Base-by-base conservation (phyloP, 2,888 invertebrate genomes). In the Orchesellides sinensis region DNA sequence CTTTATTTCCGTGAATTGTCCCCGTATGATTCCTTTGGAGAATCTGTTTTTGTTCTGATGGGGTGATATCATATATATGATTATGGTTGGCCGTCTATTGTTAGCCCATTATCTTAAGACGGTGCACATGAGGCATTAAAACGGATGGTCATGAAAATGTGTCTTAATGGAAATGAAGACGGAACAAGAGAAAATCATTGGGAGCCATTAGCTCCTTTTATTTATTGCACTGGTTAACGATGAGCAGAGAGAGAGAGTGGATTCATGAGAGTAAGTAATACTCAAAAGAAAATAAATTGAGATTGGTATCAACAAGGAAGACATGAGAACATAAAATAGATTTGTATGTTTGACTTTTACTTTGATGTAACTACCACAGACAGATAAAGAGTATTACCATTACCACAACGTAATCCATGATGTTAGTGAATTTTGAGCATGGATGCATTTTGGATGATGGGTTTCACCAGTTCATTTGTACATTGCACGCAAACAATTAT, bases 231-330 rank as follows among this genome's bases (percentile, higher is more conserved):
- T 54, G 69, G 25, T n/a, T 35, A 32, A 70, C 14, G 52, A 52
- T 29, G 32, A 25, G 2, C 17, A n/a, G n/a, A n/a, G n/a, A n/a
- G 40, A 40, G 40, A 52, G 19, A 69, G 29, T 21, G 4, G 40
- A 40, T 32, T 47, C 45, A n/a, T n/a, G n/a, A n/a, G n/a, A n/a
- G n/a, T n/a, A n/a, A n/a, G n/a, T n/a, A n/a, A n/a, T n/a, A n/a
- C n/a, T n/a, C n/a, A n/a, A n/a, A n/a, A n/a, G n/a, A n/a, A n/a
- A n/a, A n/a, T n/a, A 45, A 65, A 61, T 72, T 65, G 56, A 72
- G 79, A 79, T 79, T 40, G 5, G 45, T 72, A 79, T 79, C 79
- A n/a, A n/a, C n/a, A n/a, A n/a, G n/a, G n/a, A n/a, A n/a, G n/a
- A n/a, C n/a, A n/a, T n/a, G n/a, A n/a, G n/a, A n/a, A n/a, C n/a